Evolutionary conservation across 2,888 invertebrate species (phyloP).

Genomic region (Xestia rhomboidea): DNA sequence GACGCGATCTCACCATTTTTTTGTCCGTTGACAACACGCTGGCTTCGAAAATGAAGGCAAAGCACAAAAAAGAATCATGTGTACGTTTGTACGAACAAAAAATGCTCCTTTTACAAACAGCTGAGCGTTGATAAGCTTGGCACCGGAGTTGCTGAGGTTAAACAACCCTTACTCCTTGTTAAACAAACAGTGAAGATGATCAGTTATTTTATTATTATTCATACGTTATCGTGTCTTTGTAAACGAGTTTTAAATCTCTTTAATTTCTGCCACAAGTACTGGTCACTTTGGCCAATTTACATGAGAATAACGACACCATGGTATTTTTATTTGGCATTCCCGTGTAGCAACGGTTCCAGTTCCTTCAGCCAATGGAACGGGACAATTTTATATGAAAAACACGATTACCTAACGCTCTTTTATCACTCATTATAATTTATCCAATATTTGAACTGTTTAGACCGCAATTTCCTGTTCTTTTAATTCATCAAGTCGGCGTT

Average conservation of each 20-base stretch:
- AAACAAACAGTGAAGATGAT: conserved; percentile 56
- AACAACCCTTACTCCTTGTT: conserved; percentile 42
- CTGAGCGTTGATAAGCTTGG: conserved; percentile 79
- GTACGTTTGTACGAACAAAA: conserved; percentile 72
- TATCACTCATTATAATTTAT: conserved; percentile 1
- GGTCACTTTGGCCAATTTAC: conserved; percentile 1
- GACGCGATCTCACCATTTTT: conserved; percentile 80
- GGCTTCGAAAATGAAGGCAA: conserved; percentile 65
- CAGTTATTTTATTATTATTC: conserved; percentile 42
- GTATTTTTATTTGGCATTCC: conserved; percentile 12
- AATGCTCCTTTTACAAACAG: conserved; percentile 82
- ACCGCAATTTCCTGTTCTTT: conserved; percentile 40
- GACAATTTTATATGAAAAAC: not conserved
- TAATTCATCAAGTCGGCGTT: conserved; percentile 1
- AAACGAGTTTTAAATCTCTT: conserved; percentile 33
- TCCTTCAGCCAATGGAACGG: not conserved
- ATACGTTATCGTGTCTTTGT: conserved; percentile 18
- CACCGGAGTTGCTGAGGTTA: conserved; percentile 29
- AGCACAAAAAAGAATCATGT: conserved; percentile 79
- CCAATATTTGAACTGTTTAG: conserved; percentile 11
- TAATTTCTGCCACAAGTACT: conserved; percentile 16
- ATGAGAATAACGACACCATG: conserved; percentile 21
- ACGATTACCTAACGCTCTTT: conserved; percentile 6
- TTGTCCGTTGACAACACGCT: conserved; percentile 78
- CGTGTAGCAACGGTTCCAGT: not conserved